A percentile compares a stretch with the other conserved stretches of the same genome.
These are phyloP conservation scores for Umimayanthus kanabou DNA, from an alignment of 92 coral and sea anemone genomes.

Conservation along the genomic window DNA sequence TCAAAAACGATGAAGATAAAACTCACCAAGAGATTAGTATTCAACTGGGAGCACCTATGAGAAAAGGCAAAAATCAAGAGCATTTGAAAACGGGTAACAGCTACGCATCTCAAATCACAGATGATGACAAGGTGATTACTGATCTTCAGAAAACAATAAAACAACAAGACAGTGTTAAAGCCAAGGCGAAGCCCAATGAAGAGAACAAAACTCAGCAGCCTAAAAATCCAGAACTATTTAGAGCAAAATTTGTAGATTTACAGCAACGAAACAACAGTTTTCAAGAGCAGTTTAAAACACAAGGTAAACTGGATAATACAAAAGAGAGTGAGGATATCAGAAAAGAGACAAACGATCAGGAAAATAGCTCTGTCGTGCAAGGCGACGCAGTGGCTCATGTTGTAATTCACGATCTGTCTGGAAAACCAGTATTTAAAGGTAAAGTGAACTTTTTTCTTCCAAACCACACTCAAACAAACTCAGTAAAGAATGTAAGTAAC, in stretches of 20 bases:
- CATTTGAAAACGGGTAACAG: background rate
- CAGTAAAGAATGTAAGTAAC: background rate
- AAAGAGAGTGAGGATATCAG: background rate
- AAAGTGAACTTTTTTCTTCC: conserved; percentile 39
- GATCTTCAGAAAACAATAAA: background rate
- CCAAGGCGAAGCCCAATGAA: background rate
- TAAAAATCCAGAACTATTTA: background rate
- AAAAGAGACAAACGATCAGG: background rate
- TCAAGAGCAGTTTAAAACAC: background rate
- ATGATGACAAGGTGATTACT: background rate
- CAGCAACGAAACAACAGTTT: background rate
- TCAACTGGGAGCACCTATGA: background rate
- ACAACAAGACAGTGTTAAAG: background rate
- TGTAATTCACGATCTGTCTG: conserved; percentile 31
- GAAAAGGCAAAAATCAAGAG: background rate
- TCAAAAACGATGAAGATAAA: background rate
- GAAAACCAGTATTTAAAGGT: conserved; percentile 38
- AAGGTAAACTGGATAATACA: background rate
- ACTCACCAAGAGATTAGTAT: background rate
- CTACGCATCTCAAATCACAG: background rate
- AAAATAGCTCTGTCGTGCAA: background rate
- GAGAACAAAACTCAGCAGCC: background rate
- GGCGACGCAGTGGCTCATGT: conserved; percentile 18
- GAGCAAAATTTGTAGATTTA: background rate
- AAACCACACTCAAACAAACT: background rate